Evolutionary conservation across 2,888 invertebrate species (phyloP).

Genomic region (Cantharis lateralis): DNA sequence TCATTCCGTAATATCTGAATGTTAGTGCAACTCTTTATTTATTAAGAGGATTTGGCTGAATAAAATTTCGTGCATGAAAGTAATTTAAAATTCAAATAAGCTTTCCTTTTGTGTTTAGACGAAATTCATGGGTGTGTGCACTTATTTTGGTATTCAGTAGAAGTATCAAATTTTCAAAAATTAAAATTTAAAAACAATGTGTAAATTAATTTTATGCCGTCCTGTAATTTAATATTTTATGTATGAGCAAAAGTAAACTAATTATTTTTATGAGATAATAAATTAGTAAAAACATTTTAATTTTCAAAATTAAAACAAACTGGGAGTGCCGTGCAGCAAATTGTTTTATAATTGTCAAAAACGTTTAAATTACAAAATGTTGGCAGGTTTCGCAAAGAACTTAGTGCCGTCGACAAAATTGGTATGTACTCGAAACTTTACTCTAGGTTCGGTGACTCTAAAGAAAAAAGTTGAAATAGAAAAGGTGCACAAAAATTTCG

Average conservation of each 20-base stretch:
- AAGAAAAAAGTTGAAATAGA: conserved; percentile 1
- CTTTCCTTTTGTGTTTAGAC: not conserved
- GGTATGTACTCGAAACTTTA: not conserved
- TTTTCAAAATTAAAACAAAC: not conserved
- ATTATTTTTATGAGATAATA: not conserved
- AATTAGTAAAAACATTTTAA: not conserved
- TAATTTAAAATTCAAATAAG: not conserved
- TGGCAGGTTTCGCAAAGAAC: not conserved
- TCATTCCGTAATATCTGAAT: not conserved
- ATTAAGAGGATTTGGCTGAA: not conserved
- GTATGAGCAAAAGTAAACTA: not conserved
- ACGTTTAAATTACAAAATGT: not conserved
- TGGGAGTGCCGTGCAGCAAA: not conserved
- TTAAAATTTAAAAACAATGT: not conserved
- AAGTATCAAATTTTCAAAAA: not conserved
- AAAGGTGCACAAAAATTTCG: conserved; percentile 1
- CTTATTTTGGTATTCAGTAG: not conserved
- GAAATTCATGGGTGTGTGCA: not conserved
- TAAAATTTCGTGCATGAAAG: not conserved
- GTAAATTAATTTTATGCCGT: not conserved
- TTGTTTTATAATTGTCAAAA: not conserved
- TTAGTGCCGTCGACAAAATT: not conserved
- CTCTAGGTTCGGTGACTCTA: not conserved
- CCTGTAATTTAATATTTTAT: not conserved
- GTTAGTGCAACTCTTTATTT: not conserved